Base-by-base conservation (phyloP, 2,888 invertebrate species). In the Epinotia demarniana region DNA sequence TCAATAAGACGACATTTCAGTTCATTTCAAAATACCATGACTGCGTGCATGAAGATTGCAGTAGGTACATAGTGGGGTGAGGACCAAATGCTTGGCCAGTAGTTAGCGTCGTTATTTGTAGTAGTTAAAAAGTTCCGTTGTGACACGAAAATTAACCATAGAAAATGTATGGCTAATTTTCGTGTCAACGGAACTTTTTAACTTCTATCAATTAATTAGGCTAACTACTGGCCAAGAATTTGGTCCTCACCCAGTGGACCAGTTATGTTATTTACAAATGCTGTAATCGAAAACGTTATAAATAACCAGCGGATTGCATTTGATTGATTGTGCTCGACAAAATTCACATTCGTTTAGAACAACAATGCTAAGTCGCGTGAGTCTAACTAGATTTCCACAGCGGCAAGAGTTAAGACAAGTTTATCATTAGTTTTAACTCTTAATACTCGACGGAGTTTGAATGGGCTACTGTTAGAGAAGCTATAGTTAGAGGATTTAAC, bases 401-500 rank as follows among this genome's bases (percentile, higher is more conserved):
- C 8, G 6, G 46, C 57, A 69, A 46, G 58, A 58, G 57, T 18
- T 57, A 55, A 33, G 67, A 43, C 68, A 68, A 23, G 46, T 46
- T 43, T 46, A 46, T 58, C 16, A 68, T 33, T 46, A 60, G 27
- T 60, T 27, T n/a, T 46, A 58, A 58, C 43, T 58, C 27, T 60
- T 69, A 58, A 46, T 46, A 60, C 43, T 69, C 68, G 58, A 12
- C 68, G 0, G 23, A 58, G 43, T 58, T 46, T 68, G 13, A 60
- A 69, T 33, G 19, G 19, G 46, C 27, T 55, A 46, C 57, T 75
- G 69, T 75, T 75, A 68, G 49, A 69, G 72, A 76, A 73, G 68
- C 68, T 73, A 76, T 73, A 76, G 46, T 73, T 68, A 70, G 60
- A 74, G 64, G 79, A 77, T 79, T 77, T 80, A 77, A 80, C 87